A percentile compares a stretch with the other conserved stretches of the same genome.
phyloP scores from a whole-genome alignment of 2,888 invertebrate species.

The Nomada fucata region DNA sequence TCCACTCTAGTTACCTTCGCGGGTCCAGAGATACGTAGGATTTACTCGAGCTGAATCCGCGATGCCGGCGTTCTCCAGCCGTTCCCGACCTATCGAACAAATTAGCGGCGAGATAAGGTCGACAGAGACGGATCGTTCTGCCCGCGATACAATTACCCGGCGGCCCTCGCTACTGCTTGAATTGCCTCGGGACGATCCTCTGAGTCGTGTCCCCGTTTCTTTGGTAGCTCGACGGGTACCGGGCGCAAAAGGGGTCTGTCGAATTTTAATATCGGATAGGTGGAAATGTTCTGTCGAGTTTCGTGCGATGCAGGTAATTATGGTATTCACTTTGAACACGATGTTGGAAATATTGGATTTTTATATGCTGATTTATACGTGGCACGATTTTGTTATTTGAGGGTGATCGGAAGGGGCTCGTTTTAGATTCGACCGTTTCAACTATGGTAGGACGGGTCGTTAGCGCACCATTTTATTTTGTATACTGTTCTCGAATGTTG shows the following conservation, averaged over 20 bases:
- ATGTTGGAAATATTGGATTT: too few relatives aligned
- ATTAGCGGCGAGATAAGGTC: slow-evolving; percentile 81
- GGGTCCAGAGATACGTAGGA: slow-evolving; percentile 35
- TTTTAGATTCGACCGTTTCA: too few relatives aligned
- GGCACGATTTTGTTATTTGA: not conserved
- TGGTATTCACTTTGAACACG: too few relatives aligned
- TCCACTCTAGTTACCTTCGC: slow-evolving; percentile 56
- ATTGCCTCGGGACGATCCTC: slow-evolving; percentile 20
- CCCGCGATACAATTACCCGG: slow-evolving; percentile 79
- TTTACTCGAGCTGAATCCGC: slow-evolving; percentile 38
- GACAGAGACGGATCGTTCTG: slow-evolving; percentile 82
- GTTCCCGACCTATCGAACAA: slow-evolving; percentile 76
- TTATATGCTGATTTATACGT: too few relatives aligned
- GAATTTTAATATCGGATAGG: too few relatives aligned
- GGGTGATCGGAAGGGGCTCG: not conserved
- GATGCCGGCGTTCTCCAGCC: slow-evolving; percentile 22
- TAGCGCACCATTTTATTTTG: too few relatives aligned
- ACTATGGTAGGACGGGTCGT: too few relatives aligned
- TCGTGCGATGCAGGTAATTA: too few relatives aligned
- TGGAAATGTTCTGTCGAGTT: too few relatives aligned
- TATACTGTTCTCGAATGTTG: too few relatives aligned
- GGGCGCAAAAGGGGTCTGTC: too few relatives aligned
- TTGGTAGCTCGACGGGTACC: not conserved
- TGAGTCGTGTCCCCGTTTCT: not conserved
- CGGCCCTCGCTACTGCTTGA: slow-evolving; percentile 41